phyloP scores from a whole-genome alignment of 1,140 invertebrate genomes.

The Wiebesia pumilae region DNA sequence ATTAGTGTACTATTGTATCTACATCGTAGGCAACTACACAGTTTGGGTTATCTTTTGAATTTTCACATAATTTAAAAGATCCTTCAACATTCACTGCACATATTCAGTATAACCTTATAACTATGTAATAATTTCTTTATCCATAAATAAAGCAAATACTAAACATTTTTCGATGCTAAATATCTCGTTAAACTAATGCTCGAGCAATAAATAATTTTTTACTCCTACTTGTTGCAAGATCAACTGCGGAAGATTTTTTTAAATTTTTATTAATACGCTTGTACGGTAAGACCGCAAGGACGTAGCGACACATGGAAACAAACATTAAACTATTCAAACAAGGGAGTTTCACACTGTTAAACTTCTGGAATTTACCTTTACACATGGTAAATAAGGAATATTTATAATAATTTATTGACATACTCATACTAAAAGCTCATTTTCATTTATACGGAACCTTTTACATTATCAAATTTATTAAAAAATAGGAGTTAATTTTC shows the following conservation, averaged over 20 bases:
- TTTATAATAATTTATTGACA: too few relatives aligned
- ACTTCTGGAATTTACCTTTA: background rate
- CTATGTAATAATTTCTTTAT: background rate
- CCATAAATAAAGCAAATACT: background rate
- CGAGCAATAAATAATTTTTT: background rate
- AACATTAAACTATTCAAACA: background rate
- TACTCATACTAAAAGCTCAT: background rate
- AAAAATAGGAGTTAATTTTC: background rate
- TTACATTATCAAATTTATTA: background rate
- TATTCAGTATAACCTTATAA: background rate
- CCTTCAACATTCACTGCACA: background rate
- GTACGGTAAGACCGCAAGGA: constrained; percentile 3
- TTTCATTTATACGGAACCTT: background rate
- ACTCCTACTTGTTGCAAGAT: too few relatives aligned
- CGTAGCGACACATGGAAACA: constrained; percentile 28
- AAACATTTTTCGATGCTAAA: background rate
- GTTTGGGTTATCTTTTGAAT: background rate
- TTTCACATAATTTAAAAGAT: background rate
- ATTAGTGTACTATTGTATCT: too few relatives aligned
- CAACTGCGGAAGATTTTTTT: constrained; percentile 28
- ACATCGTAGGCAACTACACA: too few relatives aligned
- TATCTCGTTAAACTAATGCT: background rate
- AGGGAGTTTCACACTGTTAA: constrained; percentile 21
- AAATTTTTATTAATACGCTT: constrained; percentile 23
- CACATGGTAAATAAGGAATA: too few relatives aligned